These are phyloP conservation scores for Lordiphosa fenestrarum DNA, from an alignment of 2,888 invertebrate species.

Conservation along the genomic window DNA sequence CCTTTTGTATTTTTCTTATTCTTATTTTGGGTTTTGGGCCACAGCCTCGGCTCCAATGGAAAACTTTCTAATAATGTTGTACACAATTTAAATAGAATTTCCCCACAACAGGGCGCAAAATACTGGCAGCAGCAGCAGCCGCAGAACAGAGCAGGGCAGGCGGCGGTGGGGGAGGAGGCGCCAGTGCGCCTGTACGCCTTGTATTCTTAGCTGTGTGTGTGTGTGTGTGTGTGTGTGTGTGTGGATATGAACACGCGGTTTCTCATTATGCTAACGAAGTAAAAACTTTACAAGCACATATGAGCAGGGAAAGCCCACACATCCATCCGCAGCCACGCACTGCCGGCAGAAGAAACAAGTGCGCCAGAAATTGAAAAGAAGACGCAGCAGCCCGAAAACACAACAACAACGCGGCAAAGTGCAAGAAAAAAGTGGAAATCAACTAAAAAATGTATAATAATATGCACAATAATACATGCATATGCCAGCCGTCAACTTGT, in stretches of 20 bases:
- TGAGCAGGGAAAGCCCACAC: constrained; percentile 45
- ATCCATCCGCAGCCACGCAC: constrained; percentile 9
- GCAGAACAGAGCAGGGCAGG: constrained; percentile 10
- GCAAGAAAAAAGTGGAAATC: constrained; percentile 38
- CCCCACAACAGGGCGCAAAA: constrained; percentile 36
- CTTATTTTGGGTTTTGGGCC: background rate
- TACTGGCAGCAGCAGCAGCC: constrained; percentile 51
- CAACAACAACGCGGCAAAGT: constrained; percentile 33
- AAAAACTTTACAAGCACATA: constrained; percentile 78
- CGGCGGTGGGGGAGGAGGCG: too few relatives aligned
- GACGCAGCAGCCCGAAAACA: constrained; percentile 47
- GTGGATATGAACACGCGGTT: constrained; percentile 73
- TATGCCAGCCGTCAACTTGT: constrained; percentile 18
- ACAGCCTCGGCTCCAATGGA: constrained; percentile 39
- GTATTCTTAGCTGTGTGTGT: constrained; percentile 22
- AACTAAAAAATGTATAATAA: constrained; percentile 69
- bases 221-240: constrained; percentile 26
- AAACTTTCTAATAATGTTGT: constrained; percentile 79
- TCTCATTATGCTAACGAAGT: constrained; percentile 78
- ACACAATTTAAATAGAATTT: constrained; percentile 80
- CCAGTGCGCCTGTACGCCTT: constrained; percentile 5
- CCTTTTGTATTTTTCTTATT: constrained; percentile 7
- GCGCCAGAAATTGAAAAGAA: constrained; percentile 43
- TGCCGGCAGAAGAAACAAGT: constrained; percentile 5
- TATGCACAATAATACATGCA: constrained; percentile 60